phyloP scores from a whole-genome alignment of 1,140 invertebrate genomes.

The Drosophila truncata region DNA sequence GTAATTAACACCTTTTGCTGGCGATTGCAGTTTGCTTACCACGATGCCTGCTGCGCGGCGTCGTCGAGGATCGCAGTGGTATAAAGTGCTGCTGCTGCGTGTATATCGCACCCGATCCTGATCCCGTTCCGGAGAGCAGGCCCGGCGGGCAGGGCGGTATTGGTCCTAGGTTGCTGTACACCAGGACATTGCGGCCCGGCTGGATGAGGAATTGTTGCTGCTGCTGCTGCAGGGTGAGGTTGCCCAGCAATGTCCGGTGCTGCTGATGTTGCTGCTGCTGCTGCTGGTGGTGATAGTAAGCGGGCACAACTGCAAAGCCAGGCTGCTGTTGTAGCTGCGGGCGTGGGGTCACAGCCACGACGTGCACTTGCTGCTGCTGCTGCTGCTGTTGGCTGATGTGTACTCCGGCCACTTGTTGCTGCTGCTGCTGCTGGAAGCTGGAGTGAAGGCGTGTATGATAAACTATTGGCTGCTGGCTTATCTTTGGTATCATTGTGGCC shows the following conservation, averaged over 20 bases:
- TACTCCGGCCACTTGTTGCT: slow-evolving; percentile 44
- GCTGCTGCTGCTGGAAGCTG: slow-evolving; percentile 62
- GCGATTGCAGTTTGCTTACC: slow-evolving; percentile 67
- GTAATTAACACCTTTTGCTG: slow-evolving; percentile 74
- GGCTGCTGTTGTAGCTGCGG: slow-evolving; percentile 51
- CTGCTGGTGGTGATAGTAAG: slow-evolving; percentile 64
- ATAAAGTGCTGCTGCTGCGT: slow-evolving; percentile 75
- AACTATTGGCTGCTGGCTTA: slow-evolving; percentile 60
- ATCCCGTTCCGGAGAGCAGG: slow-evolving; percentile 48
- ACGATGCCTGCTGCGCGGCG: slow-evolving; percentile 66
- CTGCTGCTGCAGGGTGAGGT: slow-evolving; percentile 63
- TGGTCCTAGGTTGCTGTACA: slow-evolving; percentile 75
- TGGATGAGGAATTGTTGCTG: slow-evolving; percentile 74
- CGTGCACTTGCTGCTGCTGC: slow-evolving; percentile 61
- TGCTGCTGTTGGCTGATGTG: slow-evolving; percentile 40
- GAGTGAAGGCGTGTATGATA: slow-evolving; percentile 57
- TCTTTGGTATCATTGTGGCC: slow-evolving; percentile 72
- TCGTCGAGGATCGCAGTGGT: slow-evolving; percentile 69
- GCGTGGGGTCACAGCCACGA: slow-evolving; percentile 65
- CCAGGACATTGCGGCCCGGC: slow-evolving; percentile 71
- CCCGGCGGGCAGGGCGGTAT: slow-evolving; percentile 79
- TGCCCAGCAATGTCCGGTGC: slow-evolving; percentile 63
- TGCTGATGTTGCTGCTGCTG: slow-evolving; percentile 65
- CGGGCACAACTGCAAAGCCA: slow-evolving; percentile 49
- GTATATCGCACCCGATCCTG: slow-evolving; percentile 59